A percentile compares a stretch with the other conserved stretches of the same genome.
Evolutionary conservation across 2,113 vertebrate species (phyloP).

Genomic region (Caranx melampygus): DNA sequence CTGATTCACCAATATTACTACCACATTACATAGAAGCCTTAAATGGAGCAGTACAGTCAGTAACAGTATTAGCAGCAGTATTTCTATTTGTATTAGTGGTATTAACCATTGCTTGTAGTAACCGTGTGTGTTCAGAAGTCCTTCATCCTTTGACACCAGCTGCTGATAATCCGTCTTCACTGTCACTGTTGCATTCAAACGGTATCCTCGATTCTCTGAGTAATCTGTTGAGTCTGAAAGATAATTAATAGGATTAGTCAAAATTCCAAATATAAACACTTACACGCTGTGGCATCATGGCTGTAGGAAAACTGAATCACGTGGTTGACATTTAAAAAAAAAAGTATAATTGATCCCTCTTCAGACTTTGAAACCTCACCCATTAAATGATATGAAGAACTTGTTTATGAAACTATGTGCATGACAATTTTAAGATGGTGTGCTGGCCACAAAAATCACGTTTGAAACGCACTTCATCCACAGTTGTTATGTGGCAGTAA

Average conservation of each 20-base stretch:
- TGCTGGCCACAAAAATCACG: too few relatives aligned
- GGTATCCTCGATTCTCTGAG: conserved; percentile 48
- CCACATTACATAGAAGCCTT: neutral
- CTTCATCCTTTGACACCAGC: conserved; percentile 66
- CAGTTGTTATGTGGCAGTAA: too few relatives aligned
- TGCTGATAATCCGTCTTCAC: conserved; percentile 85
- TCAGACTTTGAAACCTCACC: neutral
- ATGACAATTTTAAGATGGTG: too few relatives aligned
- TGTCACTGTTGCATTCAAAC: conserved; percentile 86
- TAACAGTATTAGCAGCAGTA: neutral
- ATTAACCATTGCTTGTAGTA: conserved; percentile 91
- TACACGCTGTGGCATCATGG: neutral
- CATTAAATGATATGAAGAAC: too few relatives aligned
- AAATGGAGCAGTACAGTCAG: neutral
- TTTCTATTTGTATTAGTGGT: too few relatives aligned
- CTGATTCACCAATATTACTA: neutral
- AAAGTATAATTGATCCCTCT: too few relatives aligned
- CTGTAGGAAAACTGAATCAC: neutral
- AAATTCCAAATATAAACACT: neutral
- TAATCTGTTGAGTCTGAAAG: conserved; percentile 45
- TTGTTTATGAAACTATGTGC: too few relatives aligned
- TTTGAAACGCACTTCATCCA: too few relatives aligned
- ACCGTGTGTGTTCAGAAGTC: conserved; percentile 86
- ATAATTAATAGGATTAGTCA: neutral
- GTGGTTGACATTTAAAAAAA: too few relatives aligned